Base-by-base conservation (phyloP, 2,888 invertebrate genomes). In the Osedax frankpressi region DNA sequence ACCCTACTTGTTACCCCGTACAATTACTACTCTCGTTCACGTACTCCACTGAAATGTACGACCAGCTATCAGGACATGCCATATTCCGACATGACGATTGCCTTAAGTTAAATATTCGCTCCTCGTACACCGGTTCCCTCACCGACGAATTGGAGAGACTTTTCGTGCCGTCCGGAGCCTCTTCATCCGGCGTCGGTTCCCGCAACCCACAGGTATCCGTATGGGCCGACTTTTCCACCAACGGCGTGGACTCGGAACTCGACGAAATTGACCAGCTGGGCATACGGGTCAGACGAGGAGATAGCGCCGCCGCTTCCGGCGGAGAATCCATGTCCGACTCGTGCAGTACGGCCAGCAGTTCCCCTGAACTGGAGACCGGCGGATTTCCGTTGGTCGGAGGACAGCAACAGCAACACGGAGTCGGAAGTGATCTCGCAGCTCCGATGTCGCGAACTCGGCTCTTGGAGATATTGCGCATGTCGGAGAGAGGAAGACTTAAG, bases 201-300 rank as follows among this genome's bases (percentile, higher is more conserved):
- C 25, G 3, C 19, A 30, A 28, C 11, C 28, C 29, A 24, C 29
- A 28, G 1, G 11, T 6, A 11, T 29, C 28, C 28, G 72, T 74
- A 1, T 77, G 77, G 77, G 76, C 75, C 24, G 77, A 77, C 25
- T 77, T 77, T 74, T 24, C 70, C 28, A 73, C 19, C 60, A 77
- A 77, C 69, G 77, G 77, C 0, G 67, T 59, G 26, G 76, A 76
- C 14, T n/a, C 68, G 2, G 77, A 77, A 25, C 73, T 77, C 25
- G 77, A 77, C 44, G 77, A 77, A 25, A 30, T 77, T 25, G 77
- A 78, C 75, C 67, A 68, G 44, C 73, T 76, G 30, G 67, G 75
- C 67, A 69, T 77, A 2, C 73, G 76, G 2, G 62, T 77, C 59
- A 27, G 74, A 26, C 62, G 28, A 2, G 62, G 59, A n/a, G 59